phyloP scores from a whole-genome alignment of 2,797 vertebrate species.

The Helostoma temminkii region DNA sequence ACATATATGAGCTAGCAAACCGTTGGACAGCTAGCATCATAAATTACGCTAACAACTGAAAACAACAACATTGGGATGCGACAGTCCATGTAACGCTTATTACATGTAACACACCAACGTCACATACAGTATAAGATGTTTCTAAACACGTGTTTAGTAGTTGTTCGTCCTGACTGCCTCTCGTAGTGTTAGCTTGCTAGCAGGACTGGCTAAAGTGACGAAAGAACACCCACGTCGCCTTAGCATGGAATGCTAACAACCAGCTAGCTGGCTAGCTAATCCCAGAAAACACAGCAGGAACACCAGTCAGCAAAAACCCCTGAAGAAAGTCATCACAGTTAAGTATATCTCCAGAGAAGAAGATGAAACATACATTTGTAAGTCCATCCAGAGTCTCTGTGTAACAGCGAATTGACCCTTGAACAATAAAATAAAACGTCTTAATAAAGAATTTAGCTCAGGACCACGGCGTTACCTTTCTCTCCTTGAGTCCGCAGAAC shows the following conservation, averaged over 20 bases:
- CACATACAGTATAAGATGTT: not conserved
- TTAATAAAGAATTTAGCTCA: constrained; percentile 32
- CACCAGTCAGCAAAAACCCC: constrained; percentile 49
- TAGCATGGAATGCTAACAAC: constrained; percentile 67
- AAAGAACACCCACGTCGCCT: constrained; percentile 79
- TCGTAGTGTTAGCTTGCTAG: constrained; percentile 40
- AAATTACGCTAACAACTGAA: constrained; percentile 28
- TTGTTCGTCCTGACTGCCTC: not conserved
- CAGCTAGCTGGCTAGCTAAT: constrained; percentile 74
- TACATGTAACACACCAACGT: accelerated
- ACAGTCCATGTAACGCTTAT: not conserved
- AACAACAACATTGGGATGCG: constrained; percentile 38
- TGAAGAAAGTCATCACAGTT: constrained; percentile 55
- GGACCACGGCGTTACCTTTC: constrained; percentile 86
- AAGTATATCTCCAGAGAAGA: not conserved
- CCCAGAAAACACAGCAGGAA: constrained; percentile 76
- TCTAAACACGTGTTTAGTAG: not conserved
- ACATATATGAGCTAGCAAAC: constrained; percentile 6
- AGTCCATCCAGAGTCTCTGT: accelerated
- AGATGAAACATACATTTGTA: not conserved
- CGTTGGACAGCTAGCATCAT: constrained; percentile 24
- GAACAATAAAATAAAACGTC: constrained; percentile 45
- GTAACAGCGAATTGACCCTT: constrained; percentile 37
- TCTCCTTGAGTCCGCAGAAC: constrained; percentile 94
- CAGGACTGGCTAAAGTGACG: constrained; percentile 55